Evolutionary conservation across 2,888 invertebrate species (phyloP).

Genomic region (Griposia aprilina): DNA sequence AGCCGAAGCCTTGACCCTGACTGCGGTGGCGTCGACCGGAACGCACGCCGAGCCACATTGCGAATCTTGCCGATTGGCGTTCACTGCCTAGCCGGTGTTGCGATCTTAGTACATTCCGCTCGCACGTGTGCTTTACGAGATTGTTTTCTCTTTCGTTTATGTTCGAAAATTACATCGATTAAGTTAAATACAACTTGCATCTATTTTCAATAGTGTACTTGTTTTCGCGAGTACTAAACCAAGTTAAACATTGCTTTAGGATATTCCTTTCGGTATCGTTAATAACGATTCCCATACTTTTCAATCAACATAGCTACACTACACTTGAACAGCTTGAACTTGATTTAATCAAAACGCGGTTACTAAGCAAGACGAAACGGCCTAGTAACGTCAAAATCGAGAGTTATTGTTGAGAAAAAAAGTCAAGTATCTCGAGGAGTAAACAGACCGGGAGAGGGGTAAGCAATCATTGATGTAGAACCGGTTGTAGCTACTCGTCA

Average conservation of each 20-base stretch:
- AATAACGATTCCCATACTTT: conserved; percentile 10
- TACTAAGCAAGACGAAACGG: conserved; percentile 67
- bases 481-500: conserved; percentile 82
- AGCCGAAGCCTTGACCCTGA: conserved; percentile 90
- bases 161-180: conserved; percentile 76
- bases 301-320: conserved; percentile 1
- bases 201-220: conserved; percentile 45
- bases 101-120: conserved; percentile 86
- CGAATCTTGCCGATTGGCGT: conserved; percentile 86
- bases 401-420: conserved; percentile 79
- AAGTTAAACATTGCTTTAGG: conserved; percentile 15
- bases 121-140: conserved; percentile 83
- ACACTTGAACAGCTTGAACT: not conserved
- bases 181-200: conserved; percentile 60
- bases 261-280: conserved; percentile 16
- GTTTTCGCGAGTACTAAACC: conserved; percentile 23
- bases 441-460: conserved; percentile 81
- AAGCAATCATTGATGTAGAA: conserved; percentile 89
- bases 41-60: conserved; percentile 87
- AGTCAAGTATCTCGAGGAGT: conserved; percentile 78
- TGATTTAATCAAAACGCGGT: conserved; percentile 35
- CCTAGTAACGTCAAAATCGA: conserved; percentile 81
- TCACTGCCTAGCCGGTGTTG: conserved; percentile 82
- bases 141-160: conserved; percentile 83
- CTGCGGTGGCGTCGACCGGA: conserved; percentile 90